These are phyloP conservation scores for Dysidea cf. avara DNA, from an alignment of 37 sponge, comb jelly and placozoan species.

Conservation along the genomic window DNA sequence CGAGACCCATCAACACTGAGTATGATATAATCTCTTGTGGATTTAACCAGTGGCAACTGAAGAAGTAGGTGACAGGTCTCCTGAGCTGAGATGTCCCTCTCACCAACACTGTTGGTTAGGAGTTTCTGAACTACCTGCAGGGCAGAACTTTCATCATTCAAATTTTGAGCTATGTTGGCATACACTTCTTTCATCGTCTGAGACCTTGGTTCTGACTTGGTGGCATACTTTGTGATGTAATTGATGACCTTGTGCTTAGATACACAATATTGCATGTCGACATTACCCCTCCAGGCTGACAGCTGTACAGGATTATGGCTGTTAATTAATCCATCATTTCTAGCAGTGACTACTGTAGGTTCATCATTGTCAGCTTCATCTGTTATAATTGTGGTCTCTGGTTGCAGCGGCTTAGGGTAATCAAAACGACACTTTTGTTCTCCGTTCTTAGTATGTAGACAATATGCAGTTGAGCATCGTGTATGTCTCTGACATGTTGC, in stretches of 20 bases:
- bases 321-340: slow-evolving; percentile 41
- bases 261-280: slow-evolving; percentile 58
- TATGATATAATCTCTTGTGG: slow-evolving; percentile 25
- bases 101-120: slow-evolving; percentile 31
- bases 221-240: slow-evolving; percentile 50
- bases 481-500: slow-evolving; percentile 66
- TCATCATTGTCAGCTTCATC: slow-evolving; percentile 16
- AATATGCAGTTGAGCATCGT: slow-evolving; percentile 48
- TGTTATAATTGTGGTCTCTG: slow-evolving; percentile 23
- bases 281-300: slow-evolving; percentile 56
- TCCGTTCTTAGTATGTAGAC: slow-evolving; percentile 41
- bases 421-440: slow-evolving; percentile 51
- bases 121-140: slow-evolving; percentile 38
- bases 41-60: slow-evolving; percentile 29
- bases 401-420: slow-evolving; percentile 47
- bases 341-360: slow-evolving; percentile 19
- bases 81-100: slow-evolving; percentile 34
- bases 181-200: slow-evolving; percentile 27
- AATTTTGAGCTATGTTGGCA: slow-evolving; percentile 5
- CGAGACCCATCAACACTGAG: slow-evolving; percentile 52
- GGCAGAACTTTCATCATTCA: slow-evolving; percentile 17
- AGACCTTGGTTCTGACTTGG: slow-evolving; percentile 45
- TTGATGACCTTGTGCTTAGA: slow-evolving; percentile 27
- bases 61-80: slow-evolving; percentile 52
- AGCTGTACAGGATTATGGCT: slow-evolving; percentile 54